phyloP scores from a whole-genome alignment of 2,113 vertebrate species.

The Potamarius usumacintae region DNA sequence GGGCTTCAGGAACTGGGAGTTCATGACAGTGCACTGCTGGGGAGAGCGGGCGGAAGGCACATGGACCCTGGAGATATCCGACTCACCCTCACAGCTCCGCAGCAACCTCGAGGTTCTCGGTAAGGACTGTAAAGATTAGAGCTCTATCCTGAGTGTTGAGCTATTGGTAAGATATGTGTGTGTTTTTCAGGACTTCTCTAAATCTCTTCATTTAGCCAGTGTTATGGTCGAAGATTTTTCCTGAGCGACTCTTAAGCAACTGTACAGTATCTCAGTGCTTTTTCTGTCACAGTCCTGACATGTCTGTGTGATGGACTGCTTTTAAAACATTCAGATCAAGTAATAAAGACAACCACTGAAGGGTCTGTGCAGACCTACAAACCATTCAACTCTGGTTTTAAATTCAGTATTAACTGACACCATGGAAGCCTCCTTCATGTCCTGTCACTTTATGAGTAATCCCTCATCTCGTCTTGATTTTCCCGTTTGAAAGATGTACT shows the following conservation, averaged over 20 bases:
- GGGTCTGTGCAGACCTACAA: not conserved
- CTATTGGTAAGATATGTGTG: not conserved
- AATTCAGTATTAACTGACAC: not conserved
- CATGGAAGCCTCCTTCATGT: not conserved
- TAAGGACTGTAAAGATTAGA: slow-evolving; percentile 62
- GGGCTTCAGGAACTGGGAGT: slow-evolving; percentile 93
- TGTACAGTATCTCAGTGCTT: not conserved
- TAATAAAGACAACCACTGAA: not conserved
- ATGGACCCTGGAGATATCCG: slow-evolving; percentile 87
- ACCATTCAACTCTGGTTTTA: not conserved
- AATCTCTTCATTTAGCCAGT: not conserved
- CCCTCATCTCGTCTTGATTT: not conserved
- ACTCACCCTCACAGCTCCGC: slow-evolving; percentile 77
- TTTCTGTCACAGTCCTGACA: not conserved
- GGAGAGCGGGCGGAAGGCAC: slow-evolving; percentile 83
- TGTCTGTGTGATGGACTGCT: slow-evolving; percentile 1
- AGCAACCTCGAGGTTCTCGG: slow-evolving; percentile 82
- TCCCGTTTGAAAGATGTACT: not conserved
- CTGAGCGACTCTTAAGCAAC: not conserved
- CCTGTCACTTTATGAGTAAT: not conserved
- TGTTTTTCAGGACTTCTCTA: not conserved
- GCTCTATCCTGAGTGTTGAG: not conserved
- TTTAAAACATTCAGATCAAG: slow-evolving; percentile 6
- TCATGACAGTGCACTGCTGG: slow-evolving; percentile 95
- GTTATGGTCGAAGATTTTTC: not conserved